Conservation (phyloP, 2,888 invertebrate species). For the Choristoneura rosaceana region DNA sequence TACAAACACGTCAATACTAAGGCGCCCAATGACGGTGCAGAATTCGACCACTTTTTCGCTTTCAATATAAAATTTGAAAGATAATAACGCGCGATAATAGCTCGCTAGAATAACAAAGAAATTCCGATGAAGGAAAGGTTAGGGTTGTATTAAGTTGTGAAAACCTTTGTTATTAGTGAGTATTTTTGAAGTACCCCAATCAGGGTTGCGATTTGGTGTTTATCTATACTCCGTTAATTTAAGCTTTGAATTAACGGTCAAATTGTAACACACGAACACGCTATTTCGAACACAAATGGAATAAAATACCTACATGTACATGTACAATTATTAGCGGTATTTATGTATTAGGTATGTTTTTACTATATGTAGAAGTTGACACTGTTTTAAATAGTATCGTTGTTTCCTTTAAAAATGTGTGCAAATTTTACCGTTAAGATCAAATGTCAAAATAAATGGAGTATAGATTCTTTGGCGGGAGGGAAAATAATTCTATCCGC, state of each 20-base stretch:
- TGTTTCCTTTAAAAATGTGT: too few relatives aligned
- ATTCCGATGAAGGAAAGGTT: background rate
- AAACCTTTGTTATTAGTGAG: constrained; percentile 14
- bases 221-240: background rate
- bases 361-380: too few relatives aligned
- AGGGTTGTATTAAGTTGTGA: background rate
- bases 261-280: too few relatives aligned
- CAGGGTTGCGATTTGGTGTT: background rate
- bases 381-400: too few relatives aligned
- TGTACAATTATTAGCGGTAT: too few relatives aligned
- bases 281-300: background rate
- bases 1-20: background rate
- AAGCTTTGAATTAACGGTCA: too few relatives aligned
- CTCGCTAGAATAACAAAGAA: constrained; percentile 5
- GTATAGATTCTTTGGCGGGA: background rate
- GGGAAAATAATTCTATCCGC: background rate
- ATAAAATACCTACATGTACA: too few relatives aligned
- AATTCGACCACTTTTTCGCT: constrained; percentile 2
- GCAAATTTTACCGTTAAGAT: too few relatives aligned
- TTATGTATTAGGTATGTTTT: too few relatives aligned
- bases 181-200: constrained; percentile 11
- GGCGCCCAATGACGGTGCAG: background rate
- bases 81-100: constrained; percentile 15
- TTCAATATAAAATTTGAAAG: constrained; percentile 8
- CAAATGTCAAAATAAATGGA: too few relatives aligned